Evolutionary conservation across 2,797 vertebrate genomes (phyloP).

Genomic region (Heterohyrax brucei): DNA sequence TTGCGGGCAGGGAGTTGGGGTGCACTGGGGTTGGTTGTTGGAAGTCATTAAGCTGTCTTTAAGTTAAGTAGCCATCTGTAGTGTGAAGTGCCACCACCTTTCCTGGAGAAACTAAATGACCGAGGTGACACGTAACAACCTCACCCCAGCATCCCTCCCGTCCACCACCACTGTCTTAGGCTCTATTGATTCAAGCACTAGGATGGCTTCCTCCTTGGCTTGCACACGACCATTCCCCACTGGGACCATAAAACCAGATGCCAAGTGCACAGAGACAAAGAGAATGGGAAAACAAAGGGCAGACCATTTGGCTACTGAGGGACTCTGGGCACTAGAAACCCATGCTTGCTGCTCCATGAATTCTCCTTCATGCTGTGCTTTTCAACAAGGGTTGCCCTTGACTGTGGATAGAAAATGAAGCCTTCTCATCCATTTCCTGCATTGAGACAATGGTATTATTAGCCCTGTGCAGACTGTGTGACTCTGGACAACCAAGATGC

Average conservation of each 20-base stretch:
- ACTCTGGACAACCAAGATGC: not conserved
- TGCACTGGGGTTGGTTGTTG: not conserved
- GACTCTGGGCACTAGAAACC: not conserved
- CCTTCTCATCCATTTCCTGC: not conserved
- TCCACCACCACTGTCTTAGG: not conserved
- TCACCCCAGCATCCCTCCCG: not conserved
- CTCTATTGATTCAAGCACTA: not conserved
- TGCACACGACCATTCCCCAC: not conserved
- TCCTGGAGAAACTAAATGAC: not conserved
- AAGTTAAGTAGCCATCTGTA: not conserved
- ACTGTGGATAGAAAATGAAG: not conserved
- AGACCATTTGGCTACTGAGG: not conserved
- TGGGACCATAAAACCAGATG: conserved; percentile 9
- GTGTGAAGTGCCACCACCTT: not conserved
- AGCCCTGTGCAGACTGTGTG: fast-evolving
- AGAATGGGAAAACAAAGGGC: not conserved
- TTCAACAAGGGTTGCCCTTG: too few relatives aligned
- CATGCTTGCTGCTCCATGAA: not conserved
- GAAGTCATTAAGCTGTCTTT: not conserved
- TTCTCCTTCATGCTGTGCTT: not conserved
- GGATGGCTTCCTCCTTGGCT: not conserved
- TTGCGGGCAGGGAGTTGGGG: not conserved
- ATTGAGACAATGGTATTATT: not conserved
- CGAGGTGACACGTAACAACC: not conserved
- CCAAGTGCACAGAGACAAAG: not conserved